phyloP scores from a whole-genome alignment of 2,113 vertebrate species.

The Bos javanicus region DNA sequence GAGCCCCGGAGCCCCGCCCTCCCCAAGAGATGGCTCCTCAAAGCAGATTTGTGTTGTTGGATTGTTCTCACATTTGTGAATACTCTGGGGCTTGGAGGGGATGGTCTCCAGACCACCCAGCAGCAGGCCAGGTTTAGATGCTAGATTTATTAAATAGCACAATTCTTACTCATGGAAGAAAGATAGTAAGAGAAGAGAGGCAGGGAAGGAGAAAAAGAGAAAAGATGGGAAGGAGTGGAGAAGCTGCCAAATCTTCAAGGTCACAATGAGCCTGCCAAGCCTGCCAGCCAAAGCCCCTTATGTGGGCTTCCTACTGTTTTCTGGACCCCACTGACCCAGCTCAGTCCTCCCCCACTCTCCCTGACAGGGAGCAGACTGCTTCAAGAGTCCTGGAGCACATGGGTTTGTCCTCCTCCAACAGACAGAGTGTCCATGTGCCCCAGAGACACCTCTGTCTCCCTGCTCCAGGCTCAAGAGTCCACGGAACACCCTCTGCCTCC shows the following conservation, averaged over 20 bases:
- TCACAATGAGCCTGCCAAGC: too few relatives aligned
- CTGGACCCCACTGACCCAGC: conserved; percentile 62
- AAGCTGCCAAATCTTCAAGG: too few relatives aligned
- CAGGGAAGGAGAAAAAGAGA: background rate
- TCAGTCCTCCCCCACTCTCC: conserved; percentile 29
- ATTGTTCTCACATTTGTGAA: conserved; percentile 67
- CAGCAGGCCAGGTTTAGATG: conserved; percentile 68
- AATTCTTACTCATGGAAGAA: background rate
- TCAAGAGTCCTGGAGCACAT: conserved; percentile 63
- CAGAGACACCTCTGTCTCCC: background rate
- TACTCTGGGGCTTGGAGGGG: conserved; percentile 50
- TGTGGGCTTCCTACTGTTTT: conserved; percentile 72
- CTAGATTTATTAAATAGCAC: conserved; percentile 72
- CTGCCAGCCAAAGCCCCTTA: background rate
- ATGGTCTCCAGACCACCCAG: conserved; percentile 72
- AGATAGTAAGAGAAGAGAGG: background rate
- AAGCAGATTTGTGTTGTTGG: conserved; percentile 58
- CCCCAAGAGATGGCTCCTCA: background rate
- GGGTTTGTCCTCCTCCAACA: background rate
- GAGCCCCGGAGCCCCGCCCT: background rate
- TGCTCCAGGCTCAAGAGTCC: background rate
- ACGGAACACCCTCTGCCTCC: background rate
- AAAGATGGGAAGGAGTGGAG: background rate
- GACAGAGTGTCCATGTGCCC: background rate
- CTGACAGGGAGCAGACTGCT: conserved; percentile 19